phyloP scores from a whole-genome alignment of 1,140 invertebrate genomes.

The Limonius californicus region DNA sequence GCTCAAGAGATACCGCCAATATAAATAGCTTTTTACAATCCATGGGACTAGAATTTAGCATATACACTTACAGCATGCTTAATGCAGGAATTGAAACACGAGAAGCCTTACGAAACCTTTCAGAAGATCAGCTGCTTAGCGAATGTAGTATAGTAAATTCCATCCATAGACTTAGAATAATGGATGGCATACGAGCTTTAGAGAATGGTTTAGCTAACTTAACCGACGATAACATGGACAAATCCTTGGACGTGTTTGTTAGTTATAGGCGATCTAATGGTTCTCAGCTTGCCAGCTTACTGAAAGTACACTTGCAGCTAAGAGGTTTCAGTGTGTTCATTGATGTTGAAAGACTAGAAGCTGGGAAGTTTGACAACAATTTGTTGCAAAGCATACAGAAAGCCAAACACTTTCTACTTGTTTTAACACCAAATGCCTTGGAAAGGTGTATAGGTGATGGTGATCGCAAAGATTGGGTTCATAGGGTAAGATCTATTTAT shows the following conservation, averaged over 20 bases:
- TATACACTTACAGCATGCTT: conserved; percentile 96
- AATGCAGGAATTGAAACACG: conserved; percentile 88
- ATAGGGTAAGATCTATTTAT: conserved; percentile 79
- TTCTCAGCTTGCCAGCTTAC: conserved; percentile 89
- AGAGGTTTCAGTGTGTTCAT: conserved; percentile 94
- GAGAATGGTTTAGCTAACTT: conserved; percentile 50
- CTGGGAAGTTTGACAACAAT: conserved; percentile 98
- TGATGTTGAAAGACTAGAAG: conserved; percentile 90
- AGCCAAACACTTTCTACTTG: conserved; percentile 94
- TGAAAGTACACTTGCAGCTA: conserved; percentile 93
- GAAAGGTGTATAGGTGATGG: conserved; percentile 89
- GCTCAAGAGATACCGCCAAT: conserved; percentile 86
- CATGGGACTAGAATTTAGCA: conserved; percentile 87
- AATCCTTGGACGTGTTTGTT: conserved; percentile 94
- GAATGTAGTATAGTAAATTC: conserved; percentile 93
- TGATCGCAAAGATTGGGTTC: conserved; percentile 98
- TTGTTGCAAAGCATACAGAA: conserved; percentile 93
- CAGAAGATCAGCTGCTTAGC: conserved; percentile 83
- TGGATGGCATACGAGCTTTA: conserved; percentile 72
- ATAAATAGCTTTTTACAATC: conserved; percentile 87
- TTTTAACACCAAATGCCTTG: conserved; percentile 90
- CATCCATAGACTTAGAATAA: conserved; percentile 87
- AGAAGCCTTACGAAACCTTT: conserved; percentile 72
- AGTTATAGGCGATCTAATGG: conserved; percentile 97
- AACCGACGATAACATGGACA: conserved; percentile 74